A percentile compares a stretch with the other conserved stretches of the same genome.
phyloP scores from a whole-genome alignment of 2,888 invertebrate genomes.

The Eupithecia pulchellata region DNA sequence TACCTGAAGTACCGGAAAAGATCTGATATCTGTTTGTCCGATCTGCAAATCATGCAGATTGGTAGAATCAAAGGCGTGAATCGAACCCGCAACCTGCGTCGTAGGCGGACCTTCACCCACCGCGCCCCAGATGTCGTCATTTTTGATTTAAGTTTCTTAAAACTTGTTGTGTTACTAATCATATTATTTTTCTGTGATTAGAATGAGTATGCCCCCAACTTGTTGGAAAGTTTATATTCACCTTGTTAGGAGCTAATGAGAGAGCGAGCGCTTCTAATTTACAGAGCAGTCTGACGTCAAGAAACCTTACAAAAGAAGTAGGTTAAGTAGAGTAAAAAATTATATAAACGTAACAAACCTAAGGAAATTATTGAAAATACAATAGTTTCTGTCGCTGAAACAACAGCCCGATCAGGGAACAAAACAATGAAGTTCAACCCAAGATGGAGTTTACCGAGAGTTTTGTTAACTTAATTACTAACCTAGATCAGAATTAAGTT shows the following conservation, averaged over 20 bases:
- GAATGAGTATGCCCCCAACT: not conserved
- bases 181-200: constrained; percentile 3
- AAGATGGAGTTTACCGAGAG: constrained; percentile 24
- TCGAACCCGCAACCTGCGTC: too few species aligned
- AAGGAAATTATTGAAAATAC: not conserved
- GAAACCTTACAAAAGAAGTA: constrained; percentile 8
- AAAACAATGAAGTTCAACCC: constrained; percentile 15
- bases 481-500: constrained; percentile 30
- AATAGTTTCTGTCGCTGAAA: too few species aligned
- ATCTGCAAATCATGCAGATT: too few species aligned
- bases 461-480: constrained; percentile 40
- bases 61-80: too few species aligned
- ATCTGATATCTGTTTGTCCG: too few species aligned
- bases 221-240: constrained; percentile 8
- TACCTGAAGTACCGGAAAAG: too few species aligned
- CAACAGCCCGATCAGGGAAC: not conserved
- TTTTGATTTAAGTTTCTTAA: constrained; percentile 7
- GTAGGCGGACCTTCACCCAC: too few species aligned
- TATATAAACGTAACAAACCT: not conserved
- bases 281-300: constrained; percentile 15
- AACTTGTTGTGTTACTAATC: not conserved
- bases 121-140: too few species aligned
- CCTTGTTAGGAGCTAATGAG: constrained; percentile 14
- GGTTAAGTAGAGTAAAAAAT: not conserved
- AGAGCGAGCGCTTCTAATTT: not conserved